Conservation (phyloP, 30 jellyfish, hydroid and myxozoan genomes). For the Chironex yamaguchii region DNA sequence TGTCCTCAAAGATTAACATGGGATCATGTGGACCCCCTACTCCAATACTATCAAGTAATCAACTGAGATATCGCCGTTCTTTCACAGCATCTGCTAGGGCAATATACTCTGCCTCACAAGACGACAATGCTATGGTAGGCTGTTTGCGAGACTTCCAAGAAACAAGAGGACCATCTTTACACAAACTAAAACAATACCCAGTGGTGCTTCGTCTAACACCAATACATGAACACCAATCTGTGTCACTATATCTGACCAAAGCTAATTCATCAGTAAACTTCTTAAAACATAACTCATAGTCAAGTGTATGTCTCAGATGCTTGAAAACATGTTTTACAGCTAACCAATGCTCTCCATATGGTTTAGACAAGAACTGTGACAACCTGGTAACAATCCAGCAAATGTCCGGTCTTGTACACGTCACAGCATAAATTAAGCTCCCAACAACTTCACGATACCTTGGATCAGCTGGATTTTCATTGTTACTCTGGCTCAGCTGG, state of each 20-base stretch:
- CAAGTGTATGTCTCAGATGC: background rate
- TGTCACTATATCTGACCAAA: constrained; percentile 11
- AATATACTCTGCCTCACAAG: background rate
- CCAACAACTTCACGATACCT: constrained; percentile 56
- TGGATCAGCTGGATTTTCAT: background rate
- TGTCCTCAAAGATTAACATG: background rate
- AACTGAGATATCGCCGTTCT: background rate
- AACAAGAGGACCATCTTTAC: constrained; percentile 27
- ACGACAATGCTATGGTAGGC: background rate
- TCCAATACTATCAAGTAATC: too few species aligned
- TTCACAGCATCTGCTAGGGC: background rate
- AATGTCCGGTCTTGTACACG: constrained; percentile 47
- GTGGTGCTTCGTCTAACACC: constrained; percentile 35
- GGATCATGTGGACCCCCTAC: background rate
- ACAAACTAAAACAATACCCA: constrained; percentile 14
- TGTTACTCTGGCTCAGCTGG: constrained; percentile 47
- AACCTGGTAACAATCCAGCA: constrained; percentile 28
- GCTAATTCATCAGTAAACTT: background rate
- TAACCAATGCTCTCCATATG: constrained; percentile 18
- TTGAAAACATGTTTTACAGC: background rate
- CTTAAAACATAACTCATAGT: background rate
- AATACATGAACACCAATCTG: constrained; percentile 10
- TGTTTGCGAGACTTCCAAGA: constrained; percentile 47
- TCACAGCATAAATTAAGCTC: constrained; percentile 42
- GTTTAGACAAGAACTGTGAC: constrained; percentile 31